Conservation (phyloP, 1,140 invertebrate species). For the Brachionus plicatilis region DNA sequence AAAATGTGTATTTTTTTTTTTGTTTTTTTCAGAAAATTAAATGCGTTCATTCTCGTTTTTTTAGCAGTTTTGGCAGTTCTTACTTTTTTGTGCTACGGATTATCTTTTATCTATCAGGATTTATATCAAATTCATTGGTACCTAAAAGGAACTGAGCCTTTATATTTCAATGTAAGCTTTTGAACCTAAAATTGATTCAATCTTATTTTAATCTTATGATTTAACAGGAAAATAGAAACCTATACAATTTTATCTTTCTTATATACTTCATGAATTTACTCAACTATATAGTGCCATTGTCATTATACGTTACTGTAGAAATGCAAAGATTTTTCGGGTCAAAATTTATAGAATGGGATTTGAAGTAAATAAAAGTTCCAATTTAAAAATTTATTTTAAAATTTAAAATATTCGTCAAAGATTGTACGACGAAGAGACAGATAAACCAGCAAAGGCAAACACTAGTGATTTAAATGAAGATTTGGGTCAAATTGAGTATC, state of each 20-base stretch:
- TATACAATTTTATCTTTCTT: conserved; percentile 19
- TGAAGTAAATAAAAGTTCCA: conserved; percentile 72
- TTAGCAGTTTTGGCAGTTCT: conserved; percentile 81
- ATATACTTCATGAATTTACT: conserved; percentile 24
- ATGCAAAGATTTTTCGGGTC: conserved; percentile 24
- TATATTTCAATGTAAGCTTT: background rate
- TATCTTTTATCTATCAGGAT: conserved; percentile 93
- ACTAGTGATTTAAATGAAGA: conserved; percentile 71
- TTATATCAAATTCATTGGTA: conserved; percentile 97
- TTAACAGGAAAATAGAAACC: background rate
- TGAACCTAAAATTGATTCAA: no score
- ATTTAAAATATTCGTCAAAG: conserved; percentile 67
- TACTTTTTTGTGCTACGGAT: conserved; percentile 88
- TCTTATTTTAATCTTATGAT: background rate
- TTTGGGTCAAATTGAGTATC: conserved; percentile 71
- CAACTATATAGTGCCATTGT: conserved; percentile 36
- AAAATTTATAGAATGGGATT: conserved; percentile 38
- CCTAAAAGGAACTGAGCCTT: conserved; percentile 77
- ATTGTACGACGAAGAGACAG: conserved; percentile 76
- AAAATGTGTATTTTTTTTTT: no score
- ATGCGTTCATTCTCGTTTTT: conserved; percentile 27
- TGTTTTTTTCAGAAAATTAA: conserved; percentile 35
- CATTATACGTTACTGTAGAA: conserved; percentile 33
- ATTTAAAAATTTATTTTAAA: conserved; percentile 84
- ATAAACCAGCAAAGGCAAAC: conserved; percentile 90